Conservation (phyloP, 92 coral and sea anemone genomes). For the Parazoanthus atlanticus region DNA sequence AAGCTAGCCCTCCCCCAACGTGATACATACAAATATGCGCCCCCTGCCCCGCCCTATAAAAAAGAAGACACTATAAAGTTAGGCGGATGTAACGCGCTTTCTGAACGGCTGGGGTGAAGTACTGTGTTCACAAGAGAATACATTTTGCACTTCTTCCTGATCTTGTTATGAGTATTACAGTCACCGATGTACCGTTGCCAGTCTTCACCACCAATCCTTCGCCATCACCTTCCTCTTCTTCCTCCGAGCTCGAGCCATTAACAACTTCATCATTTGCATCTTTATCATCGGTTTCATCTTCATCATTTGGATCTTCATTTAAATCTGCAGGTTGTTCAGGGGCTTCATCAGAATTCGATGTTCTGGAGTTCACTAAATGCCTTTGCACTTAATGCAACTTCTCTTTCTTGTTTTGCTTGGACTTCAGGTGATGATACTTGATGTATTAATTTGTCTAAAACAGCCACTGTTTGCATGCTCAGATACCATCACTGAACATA, state of each 20-base stretch:
- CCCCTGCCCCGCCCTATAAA: too few species aligned
- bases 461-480: constrained; percentile 39
- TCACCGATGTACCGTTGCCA: constrained; percentile 52
- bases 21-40: constrained; percentile 13
- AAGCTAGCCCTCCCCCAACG: constrained; percentile 16
- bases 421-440: constrained; percentile 13
- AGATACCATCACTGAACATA: background rate
- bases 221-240: constrained; percentile 40
- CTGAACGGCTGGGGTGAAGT: too few species aligned
- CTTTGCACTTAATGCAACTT: constrained; percentile 18
- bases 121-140: constrained; percentile 62
- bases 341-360: too few species aligned
- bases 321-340: constrained; percentile 38
- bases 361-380: constrained; percentile 40
- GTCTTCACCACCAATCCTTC: too few species aligned
- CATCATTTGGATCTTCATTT: constrained; percentile 46
- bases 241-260: too few species aligned
- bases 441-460: constrained; percentile 34
- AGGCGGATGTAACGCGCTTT: too few species aligned
- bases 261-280: constrained; percentile 56
- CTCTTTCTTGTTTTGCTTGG: constrained; percentile 31
- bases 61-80: too few species aligned
- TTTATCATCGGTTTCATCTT: constrained; percentile 50
- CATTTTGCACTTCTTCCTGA: constrained; percentile 61
- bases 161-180: too few species aligned